These are phyloP conservation scores for Spodoptera picta DNA, from an alignment of 2,888 invertebrate species.

Conservation along the genomic window DNA sequence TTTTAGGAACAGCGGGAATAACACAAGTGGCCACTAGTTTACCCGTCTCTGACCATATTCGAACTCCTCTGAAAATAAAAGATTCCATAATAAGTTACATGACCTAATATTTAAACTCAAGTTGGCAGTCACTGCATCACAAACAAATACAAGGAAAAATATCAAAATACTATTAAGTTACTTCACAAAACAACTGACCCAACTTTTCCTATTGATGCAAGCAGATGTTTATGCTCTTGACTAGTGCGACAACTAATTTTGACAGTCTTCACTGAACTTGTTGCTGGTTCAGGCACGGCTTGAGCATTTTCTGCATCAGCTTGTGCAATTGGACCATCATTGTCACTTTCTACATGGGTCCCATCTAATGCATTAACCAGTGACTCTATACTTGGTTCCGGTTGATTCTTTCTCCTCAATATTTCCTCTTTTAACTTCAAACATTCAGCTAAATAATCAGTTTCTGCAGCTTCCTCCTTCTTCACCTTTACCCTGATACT, in stretches of 20 bases:
- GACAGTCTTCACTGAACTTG: conserved; percentile 16
- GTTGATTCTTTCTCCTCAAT: conserved; percentile 71
- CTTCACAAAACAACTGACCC: conserved; percentile 78
- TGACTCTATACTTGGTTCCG: conserved; percentile 72
- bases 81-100: no score
- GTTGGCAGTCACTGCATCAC: no score
- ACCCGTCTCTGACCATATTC: conserved; percentile 90
- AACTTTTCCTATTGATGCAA: conserved; percentile 91
- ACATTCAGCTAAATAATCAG: conserved; percentile 81
- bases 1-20: conserved; percentile 55
- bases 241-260: conserved; percentile 44
- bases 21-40: conserved; percentile 79
- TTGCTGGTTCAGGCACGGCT: conserved; percentile 8
- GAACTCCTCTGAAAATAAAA: conserved; percentile 80
- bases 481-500: conserved; percentile 74
- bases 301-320: conserved; percentile 29
- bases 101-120: no score
- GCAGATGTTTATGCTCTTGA: conserved; percentile 84
- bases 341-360: conserved; percentile 66
- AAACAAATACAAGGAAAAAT: no score
- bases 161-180: no score
- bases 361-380: conserved; percentile 80
- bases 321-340: background rate
- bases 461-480: conserved; percentile 58
- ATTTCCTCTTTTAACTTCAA: conserved; percentile 78